Percentiles rank a stretch among this genome's conserved stretches.
Evolutionary conservation across 1,140 invertebrate genomes (phyloP).

Genomic region (Drosophila nasuta): DNA sequence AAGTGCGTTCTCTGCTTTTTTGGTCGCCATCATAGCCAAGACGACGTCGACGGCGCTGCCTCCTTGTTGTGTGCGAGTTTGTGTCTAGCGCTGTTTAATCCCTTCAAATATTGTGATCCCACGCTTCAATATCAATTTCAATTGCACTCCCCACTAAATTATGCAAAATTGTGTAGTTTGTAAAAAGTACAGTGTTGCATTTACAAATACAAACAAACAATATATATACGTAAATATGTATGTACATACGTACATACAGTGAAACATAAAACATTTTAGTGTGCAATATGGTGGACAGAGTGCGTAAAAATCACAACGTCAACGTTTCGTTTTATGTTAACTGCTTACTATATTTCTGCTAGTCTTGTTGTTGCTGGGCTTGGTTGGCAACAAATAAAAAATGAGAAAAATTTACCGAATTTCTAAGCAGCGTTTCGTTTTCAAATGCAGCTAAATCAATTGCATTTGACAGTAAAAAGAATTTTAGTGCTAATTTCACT

Average conservation of each 20-base stretch:
- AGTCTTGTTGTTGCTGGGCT: conserved; percentile 37
- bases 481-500: conserved; percentile 58
- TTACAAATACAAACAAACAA: conserved; percentile 35
- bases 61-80: conserved; percentile 36
- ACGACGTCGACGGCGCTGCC: conserved; percentile 30
- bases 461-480: conserved; percentile 49
- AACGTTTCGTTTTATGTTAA: conserved; percentile 29
- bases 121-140: conserved; percentile 42
- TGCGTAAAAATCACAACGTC: conserved; percentile 65
- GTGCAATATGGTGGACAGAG: conserved; percentile 72
- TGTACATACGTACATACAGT: conserved; percentile 13
- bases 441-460: conserved; percentile 28
- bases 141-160: conserved; percentile 35
- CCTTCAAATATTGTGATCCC: conserved; percentile 52
- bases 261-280: conserved; percentile 54
- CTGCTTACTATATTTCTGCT: conserved; percentile 28
- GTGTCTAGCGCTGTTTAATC: conserved; percentile 46
- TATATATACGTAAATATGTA: conserved; percentile 14
- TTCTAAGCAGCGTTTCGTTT: conserved; percentile 23
- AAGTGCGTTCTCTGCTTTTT: conserved; percentile 76
- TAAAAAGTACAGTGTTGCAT: conserved; percentile 75
- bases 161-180: conserved; percentile 38
- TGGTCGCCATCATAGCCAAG: conserved; percentile 76
- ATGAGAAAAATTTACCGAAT: conserved; percentile 8
- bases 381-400: conserved; percentile 37